phyloP scores from a whole-genome alignment of 2,888 invertebrate genomes.

The Andrena chrysosceles region DNA sequence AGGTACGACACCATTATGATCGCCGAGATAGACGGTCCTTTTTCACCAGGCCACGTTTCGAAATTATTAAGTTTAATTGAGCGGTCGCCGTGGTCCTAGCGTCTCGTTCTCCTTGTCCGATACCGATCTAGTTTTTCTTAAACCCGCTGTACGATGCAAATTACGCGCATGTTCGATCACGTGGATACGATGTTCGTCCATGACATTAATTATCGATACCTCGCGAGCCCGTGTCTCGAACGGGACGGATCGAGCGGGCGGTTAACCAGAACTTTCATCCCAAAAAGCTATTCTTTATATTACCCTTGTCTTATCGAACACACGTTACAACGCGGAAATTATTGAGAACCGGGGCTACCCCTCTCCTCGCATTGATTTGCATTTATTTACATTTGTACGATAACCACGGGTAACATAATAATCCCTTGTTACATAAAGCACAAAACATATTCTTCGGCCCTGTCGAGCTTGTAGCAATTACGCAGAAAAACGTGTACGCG shows the following conservation, averaged over 20 bases:
- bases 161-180: constrained; percentile 21
- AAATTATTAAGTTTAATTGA: constrained; percentile 49
- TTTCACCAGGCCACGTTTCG: not conserved
- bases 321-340: not conserved
- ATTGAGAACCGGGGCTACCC: not conserved
- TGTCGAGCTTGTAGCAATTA: constrained; percentile 43
- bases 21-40: not conserved
- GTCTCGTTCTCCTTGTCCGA: constrained; percentile 41
- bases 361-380: not conserved
- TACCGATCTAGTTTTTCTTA: constrained; percentile 39
- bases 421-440: constrained; percentile 51
- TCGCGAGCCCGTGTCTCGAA: not conserved
- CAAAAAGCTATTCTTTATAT: not conserved
- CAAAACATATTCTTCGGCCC: constrained; percentile 1
- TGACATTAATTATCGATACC: constrained; percentile 29
- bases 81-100: constrained; percentile 9
- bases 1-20: constrained; percentile 36
- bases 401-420: constrained; percentile 20
- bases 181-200: constrained; percentile 7
- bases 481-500: constrained; percentile 25
- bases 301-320: not conserved
- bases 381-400: constrained; percentile 16
- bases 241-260: not conserved
- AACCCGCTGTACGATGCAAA: constrained; percentile 15
- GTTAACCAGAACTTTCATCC: not conserved